phyloP scores from a whole-genome alignment of 2,797 vertebrate genomes.

The Melopsittacus undulatus region DNA sequence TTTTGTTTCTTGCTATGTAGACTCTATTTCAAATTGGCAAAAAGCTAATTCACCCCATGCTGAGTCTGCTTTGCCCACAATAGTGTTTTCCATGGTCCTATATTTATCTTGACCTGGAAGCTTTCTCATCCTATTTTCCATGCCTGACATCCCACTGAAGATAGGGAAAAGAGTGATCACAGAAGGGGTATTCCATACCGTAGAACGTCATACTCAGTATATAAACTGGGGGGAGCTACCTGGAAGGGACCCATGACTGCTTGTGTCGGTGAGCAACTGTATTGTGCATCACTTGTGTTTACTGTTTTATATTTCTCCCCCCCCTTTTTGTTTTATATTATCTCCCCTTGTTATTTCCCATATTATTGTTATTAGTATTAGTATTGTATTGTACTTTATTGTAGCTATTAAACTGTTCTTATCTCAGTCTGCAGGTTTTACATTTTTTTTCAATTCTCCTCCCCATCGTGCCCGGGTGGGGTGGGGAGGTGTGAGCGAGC shows the following conservation, averaged over 20 bases:
- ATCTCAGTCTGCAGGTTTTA: background rate
- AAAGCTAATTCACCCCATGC: background rate
- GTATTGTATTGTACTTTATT: background rate
- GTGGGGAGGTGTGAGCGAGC: background rate
- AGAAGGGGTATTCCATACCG: background rate
- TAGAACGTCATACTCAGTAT: background rate
- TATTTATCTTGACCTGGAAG: background rate
- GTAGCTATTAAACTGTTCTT: background rate
- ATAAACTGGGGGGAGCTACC: background rate
- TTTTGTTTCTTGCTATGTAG: background rate
- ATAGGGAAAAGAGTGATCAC: background rate
- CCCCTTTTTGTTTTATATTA: background rate
- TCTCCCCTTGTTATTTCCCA: background rate
- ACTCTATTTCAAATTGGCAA: background rate
- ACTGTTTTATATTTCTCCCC: background rate
- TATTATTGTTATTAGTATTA: background rate
- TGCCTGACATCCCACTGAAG: background rate
- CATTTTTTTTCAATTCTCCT: background rate
- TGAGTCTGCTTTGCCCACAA: background rate
- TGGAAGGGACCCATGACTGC: background rate
- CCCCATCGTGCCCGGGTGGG: background rate
- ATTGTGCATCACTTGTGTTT: background rate
- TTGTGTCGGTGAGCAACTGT: background rate
- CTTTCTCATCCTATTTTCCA: background rate
- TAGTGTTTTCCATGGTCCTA: background rate